phyloP scores from a whole-genome alignment of 2,113 vertebrate genomes.

The Gadus macrocephalus region DNA sequence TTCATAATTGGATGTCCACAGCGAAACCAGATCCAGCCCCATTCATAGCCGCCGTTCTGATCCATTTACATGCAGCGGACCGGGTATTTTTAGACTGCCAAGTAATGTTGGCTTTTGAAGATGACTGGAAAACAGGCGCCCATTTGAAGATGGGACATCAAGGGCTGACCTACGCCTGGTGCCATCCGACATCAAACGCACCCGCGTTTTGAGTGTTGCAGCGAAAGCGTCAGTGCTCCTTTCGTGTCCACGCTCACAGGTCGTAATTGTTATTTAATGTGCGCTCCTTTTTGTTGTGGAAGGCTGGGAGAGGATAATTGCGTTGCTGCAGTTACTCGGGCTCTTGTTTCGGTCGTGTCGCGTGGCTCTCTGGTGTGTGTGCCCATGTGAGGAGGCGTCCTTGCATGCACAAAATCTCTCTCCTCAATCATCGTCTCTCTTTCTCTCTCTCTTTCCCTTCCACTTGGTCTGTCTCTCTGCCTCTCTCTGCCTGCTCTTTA shows the following conservation, averaged over 20 bases:
- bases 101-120: conserved; percentile 59
- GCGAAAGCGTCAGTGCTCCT: conserved; percentile 37
- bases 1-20: conserved; percentile 37
- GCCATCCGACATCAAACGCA: conserved; percentile 59
- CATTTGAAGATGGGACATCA: conserved; percentile 56
- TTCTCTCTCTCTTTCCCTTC: too few species aligned
- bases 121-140: conserved; percentile 42
- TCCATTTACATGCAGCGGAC: conserved; percentile 29
- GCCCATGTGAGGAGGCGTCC: neutral
- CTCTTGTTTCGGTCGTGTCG: conserved; percentile 33
- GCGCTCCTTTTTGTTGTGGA: conserved; percentile 62
- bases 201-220: conserved; percentile 32
- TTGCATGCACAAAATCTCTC: too few species aligned
- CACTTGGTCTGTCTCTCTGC: too few species aligned
- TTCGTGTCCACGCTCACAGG: conserved; percentile 45
- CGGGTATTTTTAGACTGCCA: conserved; percentile 45
- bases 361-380: conserved; percentile 11
- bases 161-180: conserved; percentile 46
- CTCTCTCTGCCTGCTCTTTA: too few species aligned
- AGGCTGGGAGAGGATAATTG: conserved; percentile 73
- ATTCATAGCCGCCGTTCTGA: conserved; percentile 13
- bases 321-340: conserved; percentile 36
- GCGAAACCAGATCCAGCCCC: conserved; percentile 19
- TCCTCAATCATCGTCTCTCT: too few species aligned
- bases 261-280: conserved; percentile 68